These are phyloP conservation scores for Peromyscus leucopus DNA, from an alignment of 2,113 vertebrate genomes.

Conservation along the genomic window DNA sequence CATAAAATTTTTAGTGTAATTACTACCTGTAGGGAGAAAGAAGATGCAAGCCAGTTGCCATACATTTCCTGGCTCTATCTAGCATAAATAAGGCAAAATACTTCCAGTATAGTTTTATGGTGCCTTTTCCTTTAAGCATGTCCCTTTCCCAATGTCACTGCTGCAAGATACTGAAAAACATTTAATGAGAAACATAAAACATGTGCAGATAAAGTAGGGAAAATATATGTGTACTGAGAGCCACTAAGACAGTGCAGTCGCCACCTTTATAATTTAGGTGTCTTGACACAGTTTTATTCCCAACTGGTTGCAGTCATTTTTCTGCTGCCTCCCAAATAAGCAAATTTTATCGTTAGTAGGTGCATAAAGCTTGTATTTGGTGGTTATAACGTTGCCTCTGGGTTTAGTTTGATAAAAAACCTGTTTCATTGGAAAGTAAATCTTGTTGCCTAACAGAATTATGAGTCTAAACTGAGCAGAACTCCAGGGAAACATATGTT, in stretches of 20 bases:
- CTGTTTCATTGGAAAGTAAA: slow-evolving; percentile 62
- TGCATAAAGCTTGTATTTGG: slow-evolving; percentile 34
- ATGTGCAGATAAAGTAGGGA: slow-evolving; percentile 53
- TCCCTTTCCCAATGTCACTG: slow-evolving; percentile 17
- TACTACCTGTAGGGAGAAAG: slow-evolving; percentile 4
- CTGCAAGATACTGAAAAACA: slow-evolving; percentile 56
- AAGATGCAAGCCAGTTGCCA: slow-evolving; percentile 19
- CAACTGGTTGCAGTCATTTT: slow-evolving; percentile 68
- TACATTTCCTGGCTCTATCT: neutral
- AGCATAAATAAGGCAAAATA: slow-evolving; percentile 61
- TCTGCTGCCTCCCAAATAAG: slow-evolving; percentile 67
- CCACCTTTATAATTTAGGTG: slow-evolving; percentile 55
- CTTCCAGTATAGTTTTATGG: slow-evolving; percentile 36
- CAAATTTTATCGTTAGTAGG: slow-evolving; percentile 59
- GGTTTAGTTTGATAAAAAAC: slow-evolving; percentile 57
- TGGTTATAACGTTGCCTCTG: slow-evolving; percentile 42
- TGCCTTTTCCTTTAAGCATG: neutral
- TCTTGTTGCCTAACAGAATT: slow-evolving; percentile 55
- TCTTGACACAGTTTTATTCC: slow-evolving; percentile 69
- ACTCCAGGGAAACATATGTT: slow-evolving; percentile 21
- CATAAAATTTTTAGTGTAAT: slow-evolving; percentile 72
- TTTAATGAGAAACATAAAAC: slow-evolving; percentile 78
- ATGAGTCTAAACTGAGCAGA: slow-evolving; percentile 39
- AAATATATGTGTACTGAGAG: slow-evolving; percentile 48
- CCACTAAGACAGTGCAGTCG: slow-evolving; percentile 44